Percentiles rank a stretch among this genome's conserved stretches.
These are phyloP conservation scores for Stomatorhinus walkeri DNA, from an alignment of 2,797 vertebrate genomes.

Conservation along the genomic window DNA sequence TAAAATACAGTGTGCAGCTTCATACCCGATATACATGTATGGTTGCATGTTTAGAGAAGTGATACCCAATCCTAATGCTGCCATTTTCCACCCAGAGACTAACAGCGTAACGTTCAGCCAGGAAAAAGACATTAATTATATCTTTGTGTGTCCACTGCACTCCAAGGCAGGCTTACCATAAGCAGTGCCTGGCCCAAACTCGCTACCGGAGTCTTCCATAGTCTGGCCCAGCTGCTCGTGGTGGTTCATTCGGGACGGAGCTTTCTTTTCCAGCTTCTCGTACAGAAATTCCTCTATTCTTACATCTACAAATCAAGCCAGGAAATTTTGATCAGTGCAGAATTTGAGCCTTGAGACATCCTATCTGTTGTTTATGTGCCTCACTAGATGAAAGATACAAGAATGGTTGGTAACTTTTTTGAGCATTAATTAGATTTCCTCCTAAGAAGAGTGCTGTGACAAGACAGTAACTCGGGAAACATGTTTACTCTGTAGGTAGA, in stretches of 20 bases:
- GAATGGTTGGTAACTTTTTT: background rate
- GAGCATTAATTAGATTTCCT: background rate
- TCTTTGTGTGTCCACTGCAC: background rate
- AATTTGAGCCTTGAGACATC: conserved; percentile 46
- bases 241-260: conserved; percentile 85
- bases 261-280: conserved; percentile 97
- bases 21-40: background rate
- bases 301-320: conserved; percentile 69
- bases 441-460: background rate
- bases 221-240: conserved; percentile 87
- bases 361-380: background rate
- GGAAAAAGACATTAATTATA: background rate
- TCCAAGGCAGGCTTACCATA: conserved; percentile 71
- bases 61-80: conserved; percentile 1
- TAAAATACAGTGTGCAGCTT: background rate
- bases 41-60: background rate
- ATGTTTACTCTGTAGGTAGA: background rate
- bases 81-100: background rate
- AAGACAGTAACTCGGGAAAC: background rate
- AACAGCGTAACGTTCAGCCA: background rate
- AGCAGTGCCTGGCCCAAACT: conserved; percentile 89
- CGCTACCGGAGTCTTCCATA: conserved; percentile 90
- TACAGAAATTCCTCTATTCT: conserved; percentile 97
- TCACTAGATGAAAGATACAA: background rate
- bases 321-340: conserved; percentile 50